Base-by-base conservation (phyloP, 1,140 invertebrate species). In the Sweltsa coloradensis region DNA sequence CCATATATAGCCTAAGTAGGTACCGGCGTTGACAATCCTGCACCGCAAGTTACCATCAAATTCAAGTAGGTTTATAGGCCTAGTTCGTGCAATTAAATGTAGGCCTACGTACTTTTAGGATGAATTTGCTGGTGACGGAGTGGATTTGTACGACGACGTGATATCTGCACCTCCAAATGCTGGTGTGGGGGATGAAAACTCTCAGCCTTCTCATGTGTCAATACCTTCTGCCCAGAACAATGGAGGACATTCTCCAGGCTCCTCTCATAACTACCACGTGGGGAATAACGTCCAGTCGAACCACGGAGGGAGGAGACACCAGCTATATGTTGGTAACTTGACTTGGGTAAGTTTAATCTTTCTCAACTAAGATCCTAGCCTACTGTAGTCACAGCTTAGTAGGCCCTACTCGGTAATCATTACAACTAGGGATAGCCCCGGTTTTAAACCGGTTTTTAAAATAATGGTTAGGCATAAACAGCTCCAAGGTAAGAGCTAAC, bases 81-180 rank as follows among this genome's bases (percentile, higher is more conserved):
- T 37, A 37, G 23, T 37, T 3, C 23, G 36, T 37, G 5, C 36
- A 37, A 19, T 5, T 19, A 37, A 19, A 22, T 37, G 36, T 19
- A 37, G 36, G 36, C 36, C 5, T 16, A n/a, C n/a, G n/a, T n/a
- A 19, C 5, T 19, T 37, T n/a, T 11, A 89, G 82, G 85, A 89
- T 61, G 86, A 89, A 57, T 88, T 88, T 66, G 78, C 75, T 51
- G 81, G 77, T 39, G 87, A 89, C 57, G 85, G 84, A 55, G 85
- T 89, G 29, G 91, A 97, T 73, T 73, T 97, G n/a, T 97, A 96
- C 64, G 90, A 96, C 68, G 91, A 96, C 73, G 91, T 96, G 27
- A 87, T 94, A 55, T 83, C 89, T 29, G 80, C 87, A 5, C 78
- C 85, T 26, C 70, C 79, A 21, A 53, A 49, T 19, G 36, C 50